Evolutionary conservation across 2,888 invertebrate species (phyloP), one percentile per base, ranked within the genome.

Genomic region (Bimastos eiseni): DNA sequence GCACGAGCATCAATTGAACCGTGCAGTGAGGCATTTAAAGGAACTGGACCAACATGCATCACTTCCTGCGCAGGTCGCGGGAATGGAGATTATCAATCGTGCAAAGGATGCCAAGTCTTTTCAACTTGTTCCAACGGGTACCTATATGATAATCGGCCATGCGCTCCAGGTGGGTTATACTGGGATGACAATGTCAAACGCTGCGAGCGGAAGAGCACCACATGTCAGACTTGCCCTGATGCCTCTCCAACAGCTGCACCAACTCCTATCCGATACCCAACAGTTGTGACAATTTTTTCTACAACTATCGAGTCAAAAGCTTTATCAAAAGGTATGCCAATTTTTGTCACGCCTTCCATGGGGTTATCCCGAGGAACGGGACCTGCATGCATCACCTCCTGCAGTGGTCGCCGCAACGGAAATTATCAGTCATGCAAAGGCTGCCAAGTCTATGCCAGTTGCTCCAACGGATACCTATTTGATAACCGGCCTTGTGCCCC

Each of bases 151-250:
- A 37, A 89, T 30, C 89, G 89, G 0, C 89, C 89, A 19, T 89
- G 89, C n/a, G 44, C 89, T 49, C 33, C 89, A 1, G 89, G n/a
- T 44, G 70, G 70, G n/a, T 83, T 90, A 11, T 30, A 83, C 8
- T 90, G 90, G 90, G 90, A 90, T 19, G 90, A 90, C 84, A 34
- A 37, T 19, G 70, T 70, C 70, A 70, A 70, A 70, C 70, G 70
- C 5, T 70, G 70, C n/a, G 70, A 70, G n/a, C 11, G 70, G 70
- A 11, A 70, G 13, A 70, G 70, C 36, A 19, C 90, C 17, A 90
- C 90, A 38, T 90, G 90, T 37, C 21, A 19, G 36, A 86, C 30
- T n/a, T 70, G 70, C 70, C n/a, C 70, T 11, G 70, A 70, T 0
- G 70, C 0, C n/a, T 0, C n/a, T 21, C 49, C 49, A 30, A 70